phyloP scores from a whole-genome alignment of 1,140 invertebrate species.

The Habropoda laboriosa region DNA sequence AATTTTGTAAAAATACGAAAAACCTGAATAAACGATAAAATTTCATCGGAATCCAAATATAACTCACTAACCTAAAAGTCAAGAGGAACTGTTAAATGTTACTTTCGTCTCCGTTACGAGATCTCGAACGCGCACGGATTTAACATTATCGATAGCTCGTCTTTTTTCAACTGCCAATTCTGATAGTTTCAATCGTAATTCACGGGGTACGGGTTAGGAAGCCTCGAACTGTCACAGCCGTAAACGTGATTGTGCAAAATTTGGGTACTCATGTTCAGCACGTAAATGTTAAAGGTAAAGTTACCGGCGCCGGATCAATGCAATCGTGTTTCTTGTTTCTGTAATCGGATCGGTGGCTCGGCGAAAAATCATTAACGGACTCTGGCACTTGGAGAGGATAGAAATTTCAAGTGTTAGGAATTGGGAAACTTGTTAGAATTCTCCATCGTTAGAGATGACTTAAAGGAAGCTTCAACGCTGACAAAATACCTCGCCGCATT shows the following conservation, averaged over 20 bases:
- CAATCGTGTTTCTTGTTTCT: constrained; percentile 1
- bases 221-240: constrained; percentile 8
- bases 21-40: too few relatives aligned
- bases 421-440: not conserved
- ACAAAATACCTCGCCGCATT: not conserved
- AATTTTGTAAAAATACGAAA: too few relatives aligned
- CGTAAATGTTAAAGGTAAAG: constrained; percentile 32
- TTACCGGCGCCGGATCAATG: not conserved
- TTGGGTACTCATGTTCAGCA: constrained; percentile 21
- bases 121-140: not conserved
- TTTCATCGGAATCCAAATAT: too few relatives aligned
- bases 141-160: constrained; percentile 13
- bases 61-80: not conserved
- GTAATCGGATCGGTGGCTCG: not conserved
- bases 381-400: too few relatives aligned
- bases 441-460: constrained; percentile 29
- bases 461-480: not conserved
- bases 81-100: not conserved
- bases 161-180: constrained; percentile 3
- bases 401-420: not conserved
- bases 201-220: constrained; percentile 28
- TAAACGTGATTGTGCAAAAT: constrained; percentile 36
- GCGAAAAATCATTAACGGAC: not conserved
- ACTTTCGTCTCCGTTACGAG: not conserved
- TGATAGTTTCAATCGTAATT: not conserved